Evolutionary conservation across 1,140 invertebrate genomes (phyloP), one percentile per base, ranked within the genome.

Genomic region (Homalodisca vitripennis): DNA sequence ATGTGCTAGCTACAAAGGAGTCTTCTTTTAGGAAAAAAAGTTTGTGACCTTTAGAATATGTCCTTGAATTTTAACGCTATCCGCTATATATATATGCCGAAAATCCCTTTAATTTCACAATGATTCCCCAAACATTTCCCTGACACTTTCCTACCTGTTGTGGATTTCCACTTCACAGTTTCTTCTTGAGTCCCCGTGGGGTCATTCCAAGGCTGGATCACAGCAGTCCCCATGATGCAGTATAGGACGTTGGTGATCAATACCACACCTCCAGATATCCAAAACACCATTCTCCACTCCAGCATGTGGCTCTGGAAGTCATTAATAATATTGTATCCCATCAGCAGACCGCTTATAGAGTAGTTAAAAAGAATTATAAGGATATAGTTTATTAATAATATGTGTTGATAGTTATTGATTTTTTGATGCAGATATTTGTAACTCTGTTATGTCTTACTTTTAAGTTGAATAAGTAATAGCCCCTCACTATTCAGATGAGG

Each of bases 231-330:
- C 80, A 86, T 88, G 6, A 92, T 74, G 3, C 88, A 80, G 75
- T 90, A 96, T 3, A 93, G 76, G 3, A 91, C 71, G 69, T 90
- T 92, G 0, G 92, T 92, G 14, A 88, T 76, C 10, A 87, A 79
- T 72, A 93, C 92, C 0, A 93, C 85, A 0, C 78, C 88, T 31
- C 92, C 83, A 0, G 89, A 85, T 68, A 94, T 89, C 88, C 91
- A 95, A 77, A 94, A 95, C 0, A 95, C 91, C 2, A 85, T 77
- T 67, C 90, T 83, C 93, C 93, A 95, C 80, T 93, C 86, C 6
- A 83, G 79, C n/a, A 89, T 74, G 3, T 86, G 86, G 75, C 87
- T 86, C 90, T 93, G 79, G n/a, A n/a, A n/a, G n/a, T n/a, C n/a
- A n/a, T n/a, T n/a, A n/a, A n/a, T n/a, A n/a, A n/a, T n/a, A n/a